A percentile compares a stretch with the other conserved stretches of the same genome.
Evolutionary conservation across 2,888 invertebrate genomes (phyloP).

Genomic region (Rhopalosiphum nymphaeae): DNA sequence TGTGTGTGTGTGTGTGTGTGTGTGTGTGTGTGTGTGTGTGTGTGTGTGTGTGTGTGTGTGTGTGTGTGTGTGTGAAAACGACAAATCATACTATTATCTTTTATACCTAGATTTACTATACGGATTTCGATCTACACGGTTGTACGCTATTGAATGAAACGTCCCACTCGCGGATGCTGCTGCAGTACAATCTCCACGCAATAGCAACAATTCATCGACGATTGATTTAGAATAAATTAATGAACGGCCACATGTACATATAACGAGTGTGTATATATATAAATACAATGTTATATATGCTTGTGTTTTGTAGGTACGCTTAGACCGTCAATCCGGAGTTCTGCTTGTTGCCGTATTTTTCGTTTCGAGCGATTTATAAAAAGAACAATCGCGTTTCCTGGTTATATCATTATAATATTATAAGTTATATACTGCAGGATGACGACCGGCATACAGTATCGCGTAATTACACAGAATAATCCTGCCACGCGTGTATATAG

Average conservation of each 20-base stretch:
- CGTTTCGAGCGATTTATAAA: constrained; percentile 19
- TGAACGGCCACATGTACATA: background rate
- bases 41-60: background rate
- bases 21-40: background rate
- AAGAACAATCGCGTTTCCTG: constrained; percentile 25
- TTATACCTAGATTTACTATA: background rate
- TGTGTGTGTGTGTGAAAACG: background rate
- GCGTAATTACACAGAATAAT: background rate
- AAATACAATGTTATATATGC: background rate
- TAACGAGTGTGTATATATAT: background rate
- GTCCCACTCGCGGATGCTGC: constrained; percentile 42
- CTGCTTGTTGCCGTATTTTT: background rate
- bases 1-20: too few relatives aligned
- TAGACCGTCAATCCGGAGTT: background rate
- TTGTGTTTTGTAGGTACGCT: background rate
- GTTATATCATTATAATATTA: background rate
- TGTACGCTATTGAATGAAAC: constrained; percentile 53
- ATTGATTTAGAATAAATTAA: constrained; percentile 43
- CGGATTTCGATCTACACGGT: background rate
- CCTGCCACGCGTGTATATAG: background rate
- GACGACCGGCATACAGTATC: background rate
- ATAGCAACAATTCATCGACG: constrained; percentile 10
- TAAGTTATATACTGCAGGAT: constrained; percentile 1
- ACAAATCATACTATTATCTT: background rate
- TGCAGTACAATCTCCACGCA: too few relatives aligned